Evolutionary conservation across 2,888 invertebrate genomes (phyloP).

Genomic region (Dryomyza anilis): DNA sequence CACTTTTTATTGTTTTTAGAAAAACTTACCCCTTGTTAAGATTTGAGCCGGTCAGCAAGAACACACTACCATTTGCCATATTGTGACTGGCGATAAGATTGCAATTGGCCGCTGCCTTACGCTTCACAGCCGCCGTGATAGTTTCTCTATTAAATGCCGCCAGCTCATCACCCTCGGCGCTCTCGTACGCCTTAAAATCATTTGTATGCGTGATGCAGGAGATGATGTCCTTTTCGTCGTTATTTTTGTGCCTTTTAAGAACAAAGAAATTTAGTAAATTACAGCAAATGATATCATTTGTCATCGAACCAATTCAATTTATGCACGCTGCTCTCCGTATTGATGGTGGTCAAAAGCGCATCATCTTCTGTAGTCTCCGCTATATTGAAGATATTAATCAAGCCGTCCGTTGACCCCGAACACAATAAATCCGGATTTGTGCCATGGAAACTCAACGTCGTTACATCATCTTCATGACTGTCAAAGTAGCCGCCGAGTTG

Average conservation of each 20-base stretch:
- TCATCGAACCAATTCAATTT: conserved; percentile 64
- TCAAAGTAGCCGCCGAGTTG: conserved; percentile 83
- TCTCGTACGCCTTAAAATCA: conserved; percentile 73
- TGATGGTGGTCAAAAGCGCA: conserved; percentile 77
- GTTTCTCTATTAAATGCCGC: conserved; percentile 64
- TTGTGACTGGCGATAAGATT: conserved; percentile 70
- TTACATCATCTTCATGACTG: conserved; percentile 79
- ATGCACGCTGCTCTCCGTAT: conserved; percentile 78
- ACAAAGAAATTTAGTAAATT: conserved; percentile 13
- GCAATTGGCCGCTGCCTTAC: conserved; percentile 67
- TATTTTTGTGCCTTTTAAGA: conserved; percentile 54
- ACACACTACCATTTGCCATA: conserved; percentile 60
- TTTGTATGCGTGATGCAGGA: conserved; percentile 75
- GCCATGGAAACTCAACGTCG: conserved; percentile 76
- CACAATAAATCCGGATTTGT: conserved; percentile 70
- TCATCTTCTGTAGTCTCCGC: conserved; percentile 76
- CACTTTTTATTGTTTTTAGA: too few species aligned
- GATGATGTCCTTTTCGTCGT: conserved; percentile 62
- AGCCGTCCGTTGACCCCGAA: conserved; percentile 81
- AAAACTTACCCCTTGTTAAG: conserved; percentile 67
- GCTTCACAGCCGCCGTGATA: conserved; percentile 67
- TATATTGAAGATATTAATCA: conserved; percentile 84
- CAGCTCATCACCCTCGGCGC: conserved; percentile 67
- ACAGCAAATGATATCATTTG: background rate
- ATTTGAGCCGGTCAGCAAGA: conserved; percentile 71